Conservation (phyloP, 2,113 vertebrate species). For the Myotis yumanensis region DNA sequence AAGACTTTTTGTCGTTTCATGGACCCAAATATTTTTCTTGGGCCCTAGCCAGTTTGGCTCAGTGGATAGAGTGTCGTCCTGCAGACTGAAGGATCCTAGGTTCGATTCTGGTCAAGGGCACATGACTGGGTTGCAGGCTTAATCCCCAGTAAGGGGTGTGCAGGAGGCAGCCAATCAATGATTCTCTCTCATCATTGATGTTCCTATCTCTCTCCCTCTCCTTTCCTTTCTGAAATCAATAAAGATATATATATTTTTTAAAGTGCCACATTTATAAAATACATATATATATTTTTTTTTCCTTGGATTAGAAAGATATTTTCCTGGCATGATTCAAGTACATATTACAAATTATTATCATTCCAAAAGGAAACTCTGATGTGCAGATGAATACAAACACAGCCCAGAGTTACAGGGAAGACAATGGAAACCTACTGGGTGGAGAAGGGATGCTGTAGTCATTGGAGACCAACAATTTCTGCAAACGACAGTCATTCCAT, state of each 20-base stretch:
- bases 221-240: too few species aligned
- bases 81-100: too few species aligned
- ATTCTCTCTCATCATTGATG: too few species aligned
- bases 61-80: too few species aligned
- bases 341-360: background rate
- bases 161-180: too few species aligned
- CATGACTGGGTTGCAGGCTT: too few species aligned
- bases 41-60: background rate
- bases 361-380: background rate
- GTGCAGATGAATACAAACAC: background rate
- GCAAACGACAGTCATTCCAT: background rate
- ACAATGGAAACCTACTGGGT: background rate
- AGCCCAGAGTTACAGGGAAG: background rate
- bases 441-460: background rate
- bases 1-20: background rate
- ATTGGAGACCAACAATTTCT: background rate
- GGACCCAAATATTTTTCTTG: background rate
- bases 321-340: background rate
- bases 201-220: too few species aligned
- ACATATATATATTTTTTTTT: background rate
- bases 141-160: too few species aligned
- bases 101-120: too few species aligned
- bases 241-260: too few species aligned
- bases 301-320: constrained; percentile 19
- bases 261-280: too few species aligned